Base-by-base conservation (phyloP, 2,888 invertebrate genomes). In the Clivina fossor region DNA sequence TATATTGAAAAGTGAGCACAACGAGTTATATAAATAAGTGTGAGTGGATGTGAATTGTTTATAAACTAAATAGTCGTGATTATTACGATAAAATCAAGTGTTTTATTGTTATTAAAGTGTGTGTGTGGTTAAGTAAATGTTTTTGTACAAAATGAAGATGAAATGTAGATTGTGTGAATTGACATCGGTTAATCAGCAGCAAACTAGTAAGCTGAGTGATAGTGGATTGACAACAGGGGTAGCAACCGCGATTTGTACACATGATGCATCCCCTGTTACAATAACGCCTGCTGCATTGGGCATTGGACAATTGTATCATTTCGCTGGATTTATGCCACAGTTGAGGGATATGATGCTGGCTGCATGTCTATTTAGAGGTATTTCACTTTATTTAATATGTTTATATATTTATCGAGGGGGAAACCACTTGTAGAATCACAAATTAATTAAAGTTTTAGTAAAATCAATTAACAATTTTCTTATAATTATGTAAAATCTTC, bases 321-420 rank as follows among this genome's bases (percentile, higher is more conserved):
- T 72, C 65, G 76, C 79, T 54, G 74, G 80, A 61, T 73, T 78
- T 67, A 70, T 78, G 65, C 78, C 78, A 55, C 81, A 81, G 69
- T 76, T 82, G 67, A 80, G 80, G 74, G 82, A 83, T 71, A 79
- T 83, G 77, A 78, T 83, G 75, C 74, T 83, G 65, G 80, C 82
- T 60, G 81, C 83, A 64, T 82, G 81, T 74, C 76, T 83, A 70
- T 76, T 83, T 65, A 77, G 79, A 82, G 83, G 83, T 83, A 76
- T n/a, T n/a, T n/a, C n/a, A n/a, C n/a, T n/a, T n/a, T n/a, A n/a
- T n/a, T n/a, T n/a, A n/a, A n/a, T n/a, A n/a, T n/a, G n/a, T n/a
- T n/a, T n/a, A n/a, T n/a, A n/a, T n/a, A n/a, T n/a, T n/a, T n/a
- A n/a, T n/a, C n/a, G n/a, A n/a, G n/a, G n/a, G n/a, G n/a, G n/a